Base-by-base conservation (phyloP, 2,888 invertebrate genomes). In the Agrochola lychnidis region DNA sequence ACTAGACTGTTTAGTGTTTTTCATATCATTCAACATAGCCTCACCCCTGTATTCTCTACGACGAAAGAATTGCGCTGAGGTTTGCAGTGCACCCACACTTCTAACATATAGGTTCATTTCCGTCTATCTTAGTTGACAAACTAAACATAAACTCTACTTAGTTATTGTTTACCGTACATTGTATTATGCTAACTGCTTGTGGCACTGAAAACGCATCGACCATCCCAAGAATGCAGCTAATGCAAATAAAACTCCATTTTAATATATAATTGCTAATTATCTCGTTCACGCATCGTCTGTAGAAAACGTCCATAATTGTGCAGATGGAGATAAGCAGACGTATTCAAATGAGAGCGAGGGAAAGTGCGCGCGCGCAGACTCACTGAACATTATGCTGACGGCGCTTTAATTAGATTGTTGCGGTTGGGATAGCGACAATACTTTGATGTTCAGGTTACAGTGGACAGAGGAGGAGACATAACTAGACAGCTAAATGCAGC, bases 321-420 rank as follows among this genome's bases (percentile, higher is more conserved):
- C 79, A 88, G 91, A 91, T 92, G 73, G 73, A 86, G 93, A 93
- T 92, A 90, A 88, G 82, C 84, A 87, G 89, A 85, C 79, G 84
- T 88, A 92, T 92, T 90, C 88, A 89, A 90, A 91, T 90, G 87
- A 81, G 87, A 88, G 70, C 70, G 64, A 82, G 91, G 90, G 93
- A 94, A 93, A 93, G 93, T 93, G 90, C 83, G 83, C 84, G 79
- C 80, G 86, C 81, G 85, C 90, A 86, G 84, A 73, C 85, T 72
- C 75, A 10, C 73, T 64, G 87, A 72, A 30, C 82, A 76, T 66
- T 86, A 78, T 71, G 70, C 68, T 76, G 70, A 71, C 66, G 61
- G 63, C 25, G 56, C 67, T 71, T 66, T 81, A 75, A 86, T 77
- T 80, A 84, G 68, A 76, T 67, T 76, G 67, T 76, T 77, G 73